phyloP scores from a whole-genome alignment of 2,888 invertebrate species.

The Lasius fuliginosus region DNA sequence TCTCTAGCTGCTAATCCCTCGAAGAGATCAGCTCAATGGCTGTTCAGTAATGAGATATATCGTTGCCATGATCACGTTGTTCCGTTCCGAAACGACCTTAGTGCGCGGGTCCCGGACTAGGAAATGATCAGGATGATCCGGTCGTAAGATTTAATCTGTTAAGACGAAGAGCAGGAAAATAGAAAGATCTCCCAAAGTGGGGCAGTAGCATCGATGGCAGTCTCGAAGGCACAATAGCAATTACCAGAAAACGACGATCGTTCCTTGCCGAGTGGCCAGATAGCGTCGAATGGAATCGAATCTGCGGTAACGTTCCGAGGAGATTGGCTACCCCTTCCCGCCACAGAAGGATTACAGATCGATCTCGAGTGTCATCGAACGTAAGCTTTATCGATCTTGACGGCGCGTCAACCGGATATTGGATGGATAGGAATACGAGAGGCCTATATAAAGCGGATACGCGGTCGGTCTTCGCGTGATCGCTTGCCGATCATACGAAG shows the following conservation, averaged over 20 bases:
- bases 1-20: neutral
- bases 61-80: slow-evolving; percentile 11
- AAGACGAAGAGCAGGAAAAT: slow-evolving; percentile 54
- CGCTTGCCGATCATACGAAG: slow-evolving; percentile 42
- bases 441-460: slow-evolving; percentile 50
- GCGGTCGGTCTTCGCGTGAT: slow-evolving; percentile 57
- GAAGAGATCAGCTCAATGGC: slow-evolving; percentile 24
- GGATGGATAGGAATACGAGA: slow-evolving; percentile 44
- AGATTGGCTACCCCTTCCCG: slow-evolving; percentile 45
- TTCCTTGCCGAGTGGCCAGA: slow-evolving; percentile 56
- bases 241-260: slow-evolving; percentile 66
- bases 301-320: slow-evolving; percentile 56
- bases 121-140: slow-evolving; percentile 45
- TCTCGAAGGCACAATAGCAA: slow-evolving; percentile 55
- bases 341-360: slow-evolving; percentile 37
- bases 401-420: slow-evolving; percentile 58
- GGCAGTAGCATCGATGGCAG: slow-evolving; percentile 14
- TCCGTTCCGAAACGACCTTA: neutral
- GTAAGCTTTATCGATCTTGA: slow-evolving; percentile 58
- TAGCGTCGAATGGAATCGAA: slow-evolving; percentile 52
- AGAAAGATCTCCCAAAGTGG: slow-evolving; percentile 40
- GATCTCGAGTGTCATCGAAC: slow-evolving; percentile 58
- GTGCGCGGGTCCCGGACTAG: slow-evolving; percentile 22
- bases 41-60: slow-evolving; percentile 46
- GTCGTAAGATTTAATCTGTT: slow-evolving; percentile 52